Conservation (phyloP, 2,888 invertebrate species). For the Ganaspis brasiliensis region DNA sequence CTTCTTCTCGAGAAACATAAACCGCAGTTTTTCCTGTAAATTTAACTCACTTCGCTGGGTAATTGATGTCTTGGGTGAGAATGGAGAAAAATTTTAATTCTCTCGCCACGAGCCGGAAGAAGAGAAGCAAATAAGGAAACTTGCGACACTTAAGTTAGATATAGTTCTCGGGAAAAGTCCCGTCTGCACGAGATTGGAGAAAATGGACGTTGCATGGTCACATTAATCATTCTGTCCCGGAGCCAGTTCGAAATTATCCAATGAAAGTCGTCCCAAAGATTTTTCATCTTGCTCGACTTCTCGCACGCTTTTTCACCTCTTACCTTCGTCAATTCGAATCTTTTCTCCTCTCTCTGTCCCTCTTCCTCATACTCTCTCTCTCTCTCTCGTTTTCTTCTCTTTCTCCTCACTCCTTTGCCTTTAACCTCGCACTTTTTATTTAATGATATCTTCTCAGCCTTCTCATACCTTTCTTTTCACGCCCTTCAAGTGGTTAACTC, state of each 20-base stretch:
- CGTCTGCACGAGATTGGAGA: conserved; percentile 33
- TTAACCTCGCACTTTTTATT: conserved; percentile 35
- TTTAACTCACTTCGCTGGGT: conserved; percentile 13
- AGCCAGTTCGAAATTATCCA: conserved; percentile 70
- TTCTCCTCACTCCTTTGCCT: conserved; percentile 40
- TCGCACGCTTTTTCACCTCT: conserved; percentile 50
- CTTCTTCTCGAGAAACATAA: not conserved
- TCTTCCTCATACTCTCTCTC: conserved; percentile 43
- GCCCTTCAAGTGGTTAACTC: conserved; percentile 59
- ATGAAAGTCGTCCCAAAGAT: conserved; percentile 69
- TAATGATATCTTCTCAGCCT: conserved; percentile 30
- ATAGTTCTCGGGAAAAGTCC: conserved; percentile 36
- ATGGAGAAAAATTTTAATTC: conserved; percentile 32
- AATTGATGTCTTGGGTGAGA: conserved; percentile 24
- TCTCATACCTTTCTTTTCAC: conserved; percentile 50
- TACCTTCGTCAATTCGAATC: conserved; percentile 47
- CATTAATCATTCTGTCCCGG: conserved; percentile 67
- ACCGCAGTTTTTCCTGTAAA: conserved; percentile 21
- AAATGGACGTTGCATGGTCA: conserved; percentile 35
- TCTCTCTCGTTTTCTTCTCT: conserved; percentile 53
- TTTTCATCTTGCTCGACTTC: conserved; percentile 60
- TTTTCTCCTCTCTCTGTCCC: conserved; percentile 46
- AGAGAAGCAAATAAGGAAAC: conserved; percentile 52
- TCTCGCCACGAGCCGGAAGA: conserved; percentile 34
- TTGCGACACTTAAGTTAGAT: conserved; percentile 47